A percentile compares a stretch with the other conserved stretches of the same genome.
These are phyloP conservation scores for Odobenus rosmarus DNA, from an alignment of 2,113 vertebrate genomes.

Conservation along the genomic window DNA sequence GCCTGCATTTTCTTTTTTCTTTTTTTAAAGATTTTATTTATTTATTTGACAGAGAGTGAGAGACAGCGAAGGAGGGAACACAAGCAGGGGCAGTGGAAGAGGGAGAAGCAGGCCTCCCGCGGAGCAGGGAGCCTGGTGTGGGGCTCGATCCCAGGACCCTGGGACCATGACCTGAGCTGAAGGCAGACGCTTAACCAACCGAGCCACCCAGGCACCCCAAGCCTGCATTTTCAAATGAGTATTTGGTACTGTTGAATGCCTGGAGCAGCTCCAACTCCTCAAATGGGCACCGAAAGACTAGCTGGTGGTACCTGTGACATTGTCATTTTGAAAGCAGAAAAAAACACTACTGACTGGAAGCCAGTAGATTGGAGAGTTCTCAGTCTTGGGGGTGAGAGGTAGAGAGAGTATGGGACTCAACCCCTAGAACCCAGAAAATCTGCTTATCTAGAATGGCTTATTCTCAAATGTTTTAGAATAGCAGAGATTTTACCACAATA, in stretches of 20 bases:
- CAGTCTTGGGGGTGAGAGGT: neutral
- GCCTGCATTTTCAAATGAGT: neutral
- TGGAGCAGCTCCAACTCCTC: neutral
- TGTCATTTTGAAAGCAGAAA: neutral
- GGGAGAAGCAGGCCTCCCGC: no score
- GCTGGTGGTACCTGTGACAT: neutral
- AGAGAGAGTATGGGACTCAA: neutral
- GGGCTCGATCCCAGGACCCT: no score
- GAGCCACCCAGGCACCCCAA: neutral
- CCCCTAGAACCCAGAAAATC: neutral
- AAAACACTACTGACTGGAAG: neutral
- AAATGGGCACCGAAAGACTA: neutral
- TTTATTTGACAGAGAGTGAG: no score
- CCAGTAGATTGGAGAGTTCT: neutral
- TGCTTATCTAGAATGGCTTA: neutral
- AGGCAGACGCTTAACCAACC: no score
- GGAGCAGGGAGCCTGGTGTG: no score
- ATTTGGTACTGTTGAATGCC: neutral
- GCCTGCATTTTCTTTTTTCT: neutral
- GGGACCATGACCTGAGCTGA: no score
- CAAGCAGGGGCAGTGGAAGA: no score
- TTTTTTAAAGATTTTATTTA: no score
- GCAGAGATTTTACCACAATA: neutral
- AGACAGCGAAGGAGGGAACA: no score
- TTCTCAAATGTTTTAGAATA: slow-evolving; percentile 14